phyloP scores from a whole-genome alignment of 2,113 vertebrate species.

The Merops nubicus region DNA sequence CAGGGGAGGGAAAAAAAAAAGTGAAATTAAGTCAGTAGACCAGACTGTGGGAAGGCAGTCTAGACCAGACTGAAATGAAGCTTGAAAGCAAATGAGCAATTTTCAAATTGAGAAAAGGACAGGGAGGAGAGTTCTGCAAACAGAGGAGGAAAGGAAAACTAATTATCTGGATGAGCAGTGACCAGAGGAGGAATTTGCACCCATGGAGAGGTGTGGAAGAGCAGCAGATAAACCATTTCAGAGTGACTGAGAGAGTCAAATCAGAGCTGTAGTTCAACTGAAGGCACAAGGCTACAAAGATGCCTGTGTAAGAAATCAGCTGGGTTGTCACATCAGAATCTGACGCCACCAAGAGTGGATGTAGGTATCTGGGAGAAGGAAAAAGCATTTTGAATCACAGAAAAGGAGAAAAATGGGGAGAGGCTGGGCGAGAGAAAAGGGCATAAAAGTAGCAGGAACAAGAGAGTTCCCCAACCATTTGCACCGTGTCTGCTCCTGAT shows the following conservation, averaged over 20 bases:
- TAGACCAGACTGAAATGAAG: not conserved
- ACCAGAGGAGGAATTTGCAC: not conserved
- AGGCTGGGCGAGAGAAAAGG: not conserved
- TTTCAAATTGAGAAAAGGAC: not conserved
- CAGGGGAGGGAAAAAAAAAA: not conserved
- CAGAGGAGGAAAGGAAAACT: not conserved
- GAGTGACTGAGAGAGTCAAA: not conserved
- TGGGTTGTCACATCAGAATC: not conserved
- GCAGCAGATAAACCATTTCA: not conserved
- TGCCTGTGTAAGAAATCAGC: not conserved
- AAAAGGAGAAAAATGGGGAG: not conserved
- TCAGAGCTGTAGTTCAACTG: not conserved
- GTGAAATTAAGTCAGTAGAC: constrained; percentile 2
- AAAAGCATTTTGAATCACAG: not conserved
- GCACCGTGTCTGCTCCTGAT: not conserved
- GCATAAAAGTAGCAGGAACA: not conserved
- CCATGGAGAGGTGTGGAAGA: not conserved
- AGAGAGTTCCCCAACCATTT: not conserved
- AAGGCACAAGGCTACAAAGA: not conserved
- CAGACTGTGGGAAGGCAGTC: not conserved
- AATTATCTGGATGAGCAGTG: not conserved
- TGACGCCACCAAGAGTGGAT: not conserved
- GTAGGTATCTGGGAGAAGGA: not conserved
- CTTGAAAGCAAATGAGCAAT: constrained; percentile 42
- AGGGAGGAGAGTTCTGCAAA: not conserved